These are phyloP conservation scores for Microtus oregoni DNA, from an alignment of 2,113 vertebrate genomes.

Conservation along the genomic window DNA sequence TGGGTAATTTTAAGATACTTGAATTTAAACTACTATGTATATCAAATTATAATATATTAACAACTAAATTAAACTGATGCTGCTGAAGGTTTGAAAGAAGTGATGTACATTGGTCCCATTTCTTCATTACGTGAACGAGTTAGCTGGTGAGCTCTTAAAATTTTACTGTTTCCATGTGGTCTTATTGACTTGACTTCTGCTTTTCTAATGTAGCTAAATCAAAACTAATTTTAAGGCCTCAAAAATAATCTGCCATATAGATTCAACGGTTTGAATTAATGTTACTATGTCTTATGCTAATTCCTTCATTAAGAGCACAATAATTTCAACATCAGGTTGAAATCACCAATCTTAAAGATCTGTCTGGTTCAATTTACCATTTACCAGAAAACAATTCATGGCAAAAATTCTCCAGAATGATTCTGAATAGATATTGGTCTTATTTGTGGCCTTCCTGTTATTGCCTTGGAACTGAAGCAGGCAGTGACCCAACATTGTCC, in stretches of 20 bases:
- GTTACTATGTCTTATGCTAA: not conserved
- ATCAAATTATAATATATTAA: conserved; percentile 7
- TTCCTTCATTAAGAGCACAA: not conserved
- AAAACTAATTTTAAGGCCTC: not conserved
- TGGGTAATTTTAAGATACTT: not conserved
- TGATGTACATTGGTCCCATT: not conserved
- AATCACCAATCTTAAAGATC: not conserved
- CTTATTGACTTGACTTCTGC: conserved; percentile 27
- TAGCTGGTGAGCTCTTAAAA: not conserved
- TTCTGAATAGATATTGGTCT: not conserved
- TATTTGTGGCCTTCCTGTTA: not conserved
- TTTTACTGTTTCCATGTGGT: not conserved
- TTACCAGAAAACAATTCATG: not conserved
- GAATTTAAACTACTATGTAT: not conserved
- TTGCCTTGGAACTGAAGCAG: not conserved
- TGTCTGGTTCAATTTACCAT: conserved; percentile 16
- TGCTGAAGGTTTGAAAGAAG: conserved; percentile 17
- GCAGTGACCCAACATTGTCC: conserved; percentile 9
- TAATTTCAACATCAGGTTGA: not conserved
- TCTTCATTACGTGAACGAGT: not conserved
- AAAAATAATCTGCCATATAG: not conserved
- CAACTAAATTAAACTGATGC: not conserved
- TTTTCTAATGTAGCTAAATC: not conserved
- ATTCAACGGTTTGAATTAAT: not conserved
- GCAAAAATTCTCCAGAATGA: not conserved